These are phyloP conservation scores for Metaphire vulgaris DNA, from an alignment of 1,140 invertebrate species.

Conservation along the genomic window DNA sequence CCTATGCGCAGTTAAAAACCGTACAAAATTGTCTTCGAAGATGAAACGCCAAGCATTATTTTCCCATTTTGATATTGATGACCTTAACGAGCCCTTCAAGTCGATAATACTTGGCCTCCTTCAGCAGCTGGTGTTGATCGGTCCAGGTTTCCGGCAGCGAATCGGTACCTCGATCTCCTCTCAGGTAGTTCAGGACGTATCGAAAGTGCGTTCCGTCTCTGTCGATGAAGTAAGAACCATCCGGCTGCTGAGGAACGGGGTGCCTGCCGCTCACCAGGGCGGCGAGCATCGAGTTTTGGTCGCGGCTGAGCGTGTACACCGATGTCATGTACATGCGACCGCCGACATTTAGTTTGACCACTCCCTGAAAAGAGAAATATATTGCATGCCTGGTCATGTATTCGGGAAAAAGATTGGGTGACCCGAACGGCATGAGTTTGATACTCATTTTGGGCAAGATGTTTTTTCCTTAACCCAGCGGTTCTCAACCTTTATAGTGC, in stretches of 20 bases:
- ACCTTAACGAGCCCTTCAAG: constrained; percentile 15
- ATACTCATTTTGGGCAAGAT: too few species aligned
- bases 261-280: constrained; percentile 33
- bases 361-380: constrained; percentile 28
- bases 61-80: not conserved
- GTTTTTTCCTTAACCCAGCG: too few species aligned
- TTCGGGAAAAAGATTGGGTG: too few species aligned
- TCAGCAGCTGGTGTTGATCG: constrained; percentile 15
- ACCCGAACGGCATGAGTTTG: too few species aligned
- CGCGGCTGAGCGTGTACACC: constrained; percentile 29
- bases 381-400: too few species aligned
- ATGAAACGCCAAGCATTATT: too few species aligned
- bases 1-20: too few species aligned
- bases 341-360: constrained; percentile 45
- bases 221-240: constrained; percentile 28
- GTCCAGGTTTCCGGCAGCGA: constrained; percentile 17
- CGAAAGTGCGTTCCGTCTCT: constrained; percentile 27
- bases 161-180: constrained; percentile 30
- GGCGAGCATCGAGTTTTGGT: constrained; percentile 33
- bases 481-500: too few species aligned
- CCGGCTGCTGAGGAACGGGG: constrained; percentile 31
- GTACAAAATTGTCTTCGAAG: too few species aligned
- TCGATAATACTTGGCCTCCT: constrained; percentile 23
- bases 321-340: constrained; percentile 43
- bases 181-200: constrained; percentile 27